phyloP scores from a whole-genome alignment of 2,113 vertebrate genomes.

The Oryzias woworae region DNA sequence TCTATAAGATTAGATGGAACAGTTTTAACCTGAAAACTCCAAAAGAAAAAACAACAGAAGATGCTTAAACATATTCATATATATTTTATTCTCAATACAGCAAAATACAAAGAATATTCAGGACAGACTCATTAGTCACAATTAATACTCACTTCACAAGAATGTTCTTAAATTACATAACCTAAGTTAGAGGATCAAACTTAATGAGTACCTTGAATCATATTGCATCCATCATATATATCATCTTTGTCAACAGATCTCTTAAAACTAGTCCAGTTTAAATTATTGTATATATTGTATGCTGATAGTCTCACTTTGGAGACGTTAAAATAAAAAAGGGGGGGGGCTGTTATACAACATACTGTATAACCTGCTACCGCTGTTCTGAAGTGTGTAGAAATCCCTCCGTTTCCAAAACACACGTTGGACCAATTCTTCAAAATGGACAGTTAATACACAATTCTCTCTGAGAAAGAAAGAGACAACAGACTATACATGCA shows the following conservation, averaged over 20 bases:
- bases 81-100: conserved; percentile 97
- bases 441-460: conserved; percentile 66
- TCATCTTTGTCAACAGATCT: conserved; percentile 73
- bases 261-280: conserved; percentile 76
- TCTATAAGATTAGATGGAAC: background rate
- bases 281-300: conserved; percentile 73
- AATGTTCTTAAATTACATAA: conserved; percentile 84
- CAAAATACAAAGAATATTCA: conserved; percentile 99
- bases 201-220: conserved; percentile 93
- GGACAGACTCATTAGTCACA: conserved; percentile 98
- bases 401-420: conserved; percentile 71
- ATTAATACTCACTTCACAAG: conserved; percentile 98
- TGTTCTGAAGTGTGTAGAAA: conserved; percentile 69
- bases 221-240: conserved; percentile 83
- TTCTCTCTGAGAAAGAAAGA: conserved; percentile 53
- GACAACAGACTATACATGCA: conserved; percentile 55
- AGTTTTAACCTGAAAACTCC: background rate
- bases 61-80: conserved; percentile 78
- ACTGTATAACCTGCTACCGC: conserved; percentile 76
- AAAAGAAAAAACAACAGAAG: conserved; percentile 11
- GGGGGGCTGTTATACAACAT: conserved; percentile 65
- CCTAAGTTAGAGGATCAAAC: conserved; percentile 81
- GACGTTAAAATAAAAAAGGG: conserved; percentile 69
- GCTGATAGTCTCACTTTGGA: conserved; percentile 63
- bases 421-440: conserved; percentile 67